Base-by-base conservation (phyloP, 2,113 vertebrate species). In the Spermophilus dauricus region DNA sequence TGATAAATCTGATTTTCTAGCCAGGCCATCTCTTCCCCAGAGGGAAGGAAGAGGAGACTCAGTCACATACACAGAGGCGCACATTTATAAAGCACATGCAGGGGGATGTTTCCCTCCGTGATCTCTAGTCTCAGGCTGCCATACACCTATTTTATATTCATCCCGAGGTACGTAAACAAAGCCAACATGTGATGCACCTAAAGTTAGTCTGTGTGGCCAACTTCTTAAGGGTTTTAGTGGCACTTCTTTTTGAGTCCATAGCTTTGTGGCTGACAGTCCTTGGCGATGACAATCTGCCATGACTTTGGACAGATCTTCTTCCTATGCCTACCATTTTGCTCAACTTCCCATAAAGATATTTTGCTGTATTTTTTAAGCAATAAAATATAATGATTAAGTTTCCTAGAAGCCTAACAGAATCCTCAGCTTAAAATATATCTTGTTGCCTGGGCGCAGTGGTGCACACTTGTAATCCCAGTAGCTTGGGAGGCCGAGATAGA, bases 341-440 rank as follows among this genome's bases (percentile, higher is more conserved):
- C 63, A 84, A 51, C 28, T 58, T 81, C 56, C 53, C 37, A 51
- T 8, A 28, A 69, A 94, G 9, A 13, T 5, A 80, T 39, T 65
- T 10, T 37, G 34, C 10, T 56, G 56, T 45, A 6, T 53, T 88
- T 86, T 45, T 39, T 81, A n/a, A 88, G 86, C 37, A 75, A 12
- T 77, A 69, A 34, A 65, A 81, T 76, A 56, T 85, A 61, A 89
- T 48, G 61, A 20, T n/a, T 53, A 37, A 82, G 32, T 34, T 96
- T 86, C 67, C 61, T 72, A 45, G 67, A 73, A 39, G 69, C 45
- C 37, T 77, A 94, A 78, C n/a, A 89, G 92, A 95, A 83, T 53
- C 39, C 86, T 72, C 34, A 9, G 67, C 51, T 82, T 72, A 69
- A 89, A 80, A 91, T 78, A 26, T 24, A 48, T 17, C 37, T 42